Conservation (phyloP, 2,113 vertebrate genomes). For the Conger conger region DNA sequence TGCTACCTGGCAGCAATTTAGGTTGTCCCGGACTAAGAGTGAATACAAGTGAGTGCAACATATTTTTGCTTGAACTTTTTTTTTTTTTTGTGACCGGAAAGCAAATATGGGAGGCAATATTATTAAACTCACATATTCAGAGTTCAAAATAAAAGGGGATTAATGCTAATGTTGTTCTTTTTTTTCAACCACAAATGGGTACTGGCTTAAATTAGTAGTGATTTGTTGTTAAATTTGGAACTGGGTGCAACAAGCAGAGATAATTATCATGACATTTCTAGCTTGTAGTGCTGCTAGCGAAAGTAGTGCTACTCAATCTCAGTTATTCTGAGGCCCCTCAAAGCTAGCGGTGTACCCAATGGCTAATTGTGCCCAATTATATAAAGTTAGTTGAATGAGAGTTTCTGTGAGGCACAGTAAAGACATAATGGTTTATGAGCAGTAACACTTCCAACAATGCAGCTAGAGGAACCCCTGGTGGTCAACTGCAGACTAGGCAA, state of each 20-base stretch:
- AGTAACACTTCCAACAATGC: background rate
- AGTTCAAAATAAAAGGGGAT: too few relatives aligned
- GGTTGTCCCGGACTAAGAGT: too few relatives aligned
- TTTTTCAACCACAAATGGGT: too few relatives aligned
- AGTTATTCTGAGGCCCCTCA: background rate
- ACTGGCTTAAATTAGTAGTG: too few relatives aligned
- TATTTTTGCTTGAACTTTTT: too few relatives aligned
- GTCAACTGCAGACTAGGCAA: background rate
- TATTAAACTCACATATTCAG: too few relatives aligned
- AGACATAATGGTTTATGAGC: background rate
- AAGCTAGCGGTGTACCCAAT: background rate
- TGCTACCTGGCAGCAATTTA: too few relatives aligned
- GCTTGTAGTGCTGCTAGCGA: background rate
- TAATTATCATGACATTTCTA: background rate
- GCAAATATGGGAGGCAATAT: too few relatives aligned
- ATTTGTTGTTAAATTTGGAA: too few relatives aligned
- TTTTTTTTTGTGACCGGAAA: too few relatives aligned
- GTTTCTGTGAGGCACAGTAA: background rate
- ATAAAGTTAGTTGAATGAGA: background rate
- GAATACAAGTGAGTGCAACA: too few relatives aligned
- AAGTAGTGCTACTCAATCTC: background rate
- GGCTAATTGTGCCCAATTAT: conserved; percentile 1
- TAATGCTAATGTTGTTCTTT: too few relatives aligned
- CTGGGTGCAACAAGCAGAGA: background rate
- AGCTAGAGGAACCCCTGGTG: background rate